Evolutionary conservation across 2,888 invertebrate species (phyloP).

Genomic region (Crossocerus cetratus): DNA sequence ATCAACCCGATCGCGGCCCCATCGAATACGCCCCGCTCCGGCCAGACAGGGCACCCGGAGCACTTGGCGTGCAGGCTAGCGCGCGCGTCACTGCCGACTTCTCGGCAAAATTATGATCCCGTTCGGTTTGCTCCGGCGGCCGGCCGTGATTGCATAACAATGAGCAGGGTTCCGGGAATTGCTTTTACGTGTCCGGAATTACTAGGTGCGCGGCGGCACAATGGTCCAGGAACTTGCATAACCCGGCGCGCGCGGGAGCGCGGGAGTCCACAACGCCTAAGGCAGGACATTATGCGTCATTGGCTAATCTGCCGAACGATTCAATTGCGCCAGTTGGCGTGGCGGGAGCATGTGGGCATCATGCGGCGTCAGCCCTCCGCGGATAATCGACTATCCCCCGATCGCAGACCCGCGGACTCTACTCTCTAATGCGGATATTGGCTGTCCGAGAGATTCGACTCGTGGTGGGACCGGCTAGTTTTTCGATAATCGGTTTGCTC

Average conservation of each 20-base stretch:
- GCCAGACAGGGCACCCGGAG: constrained; percentile 10
- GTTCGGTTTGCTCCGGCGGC: constrained; percentile 59
- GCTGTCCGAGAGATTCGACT: too few species aligned
- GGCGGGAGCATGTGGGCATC: constrained; percentile 75
- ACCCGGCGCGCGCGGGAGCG: constrained; percentile 45
- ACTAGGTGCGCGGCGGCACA: constrained; percentile 68
- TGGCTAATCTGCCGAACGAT: constrained; percentile 76
- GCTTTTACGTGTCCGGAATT: constrained; percentile 76
- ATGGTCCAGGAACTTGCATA: constrained; percentile 67
- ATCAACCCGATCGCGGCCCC: too few species aligned
- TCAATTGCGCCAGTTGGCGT: constrained; percentile 75
- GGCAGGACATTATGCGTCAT: constrained; percentile 74
- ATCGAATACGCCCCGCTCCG: too few species aligned
- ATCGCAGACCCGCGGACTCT: too few species aligned
- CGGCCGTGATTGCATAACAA: constrained; percentile 74
- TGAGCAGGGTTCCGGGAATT: constrained; percentile 74
- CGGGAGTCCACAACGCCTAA: constrained; percentile 21
- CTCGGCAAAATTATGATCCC: constrained; percentile 70
- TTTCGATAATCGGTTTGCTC: too few species aligned
- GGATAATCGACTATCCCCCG: not conserved
- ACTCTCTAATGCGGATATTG: too few species aligned
- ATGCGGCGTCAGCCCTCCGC: not conserved
- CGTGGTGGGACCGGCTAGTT: too few species aligned
- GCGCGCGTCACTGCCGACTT: constrained; percentile 48
- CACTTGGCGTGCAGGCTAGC: constrained; percentile 53